phyloP scores from a whole-genome alignment of 64 coral and sea anemone species.

The Montipora efflorescens region DNA sequence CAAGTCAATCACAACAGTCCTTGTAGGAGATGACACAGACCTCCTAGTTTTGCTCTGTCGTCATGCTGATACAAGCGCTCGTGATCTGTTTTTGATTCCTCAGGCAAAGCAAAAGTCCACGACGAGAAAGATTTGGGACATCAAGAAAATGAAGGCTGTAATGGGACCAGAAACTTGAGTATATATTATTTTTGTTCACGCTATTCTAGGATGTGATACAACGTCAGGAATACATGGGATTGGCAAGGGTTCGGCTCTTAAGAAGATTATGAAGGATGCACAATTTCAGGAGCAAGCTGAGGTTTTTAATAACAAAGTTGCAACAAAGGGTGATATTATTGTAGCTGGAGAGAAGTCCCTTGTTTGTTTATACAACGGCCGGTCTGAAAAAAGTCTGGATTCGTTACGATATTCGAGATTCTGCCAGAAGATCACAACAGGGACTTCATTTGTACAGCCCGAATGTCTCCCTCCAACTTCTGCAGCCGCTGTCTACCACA shows the following conservation, averaged over 20 bases:
- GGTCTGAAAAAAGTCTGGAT: constrained; percentile 22
- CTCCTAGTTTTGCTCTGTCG: constrained; percentile 59
- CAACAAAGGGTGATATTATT: constrained; percentile 18
- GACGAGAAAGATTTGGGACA: background rate
- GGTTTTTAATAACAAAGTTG: constrained; percentile 15
- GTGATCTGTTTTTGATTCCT: constrained; percentile 36
- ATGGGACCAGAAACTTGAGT: constrained; percentile 51
- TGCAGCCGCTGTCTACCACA: constrained; percentile 48
- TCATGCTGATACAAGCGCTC: constrained; percentile 64
- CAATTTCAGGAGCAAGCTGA: background rate
- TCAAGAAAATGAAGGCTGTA: constrained; percentile 48
- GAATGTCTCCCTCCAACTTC: constrained; percentile 40
- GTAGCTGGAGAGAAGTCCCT: constrained; percentile 29
- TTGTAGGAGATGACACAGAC: constrained; percentile 74
- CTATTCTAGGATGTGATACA: constrained; percentile 69
- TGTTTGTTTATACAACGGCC: constrained; percentile 4
- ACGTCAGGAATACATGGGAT: constrained; percentile 64
- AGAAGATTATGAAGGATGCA: constrained; percentile 1
- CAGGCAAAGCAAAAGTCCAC: constrained; percentile 31
- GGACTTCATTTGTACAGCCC: constrained; percentile 14
- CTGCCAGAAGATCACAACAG: constrained; percentile 39
- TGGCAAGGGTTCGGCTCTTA: constrained; percentile 56
- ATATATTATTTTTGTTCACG: constrained; percentile 61
- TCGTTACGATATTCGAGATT: constrained; percentile 42
- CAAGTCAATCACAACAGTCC: constrained; percentile 31